Base-by-base conservation (phyloP, 2,113 vertebrate genomes). In the Rana temporaria region DNA sequence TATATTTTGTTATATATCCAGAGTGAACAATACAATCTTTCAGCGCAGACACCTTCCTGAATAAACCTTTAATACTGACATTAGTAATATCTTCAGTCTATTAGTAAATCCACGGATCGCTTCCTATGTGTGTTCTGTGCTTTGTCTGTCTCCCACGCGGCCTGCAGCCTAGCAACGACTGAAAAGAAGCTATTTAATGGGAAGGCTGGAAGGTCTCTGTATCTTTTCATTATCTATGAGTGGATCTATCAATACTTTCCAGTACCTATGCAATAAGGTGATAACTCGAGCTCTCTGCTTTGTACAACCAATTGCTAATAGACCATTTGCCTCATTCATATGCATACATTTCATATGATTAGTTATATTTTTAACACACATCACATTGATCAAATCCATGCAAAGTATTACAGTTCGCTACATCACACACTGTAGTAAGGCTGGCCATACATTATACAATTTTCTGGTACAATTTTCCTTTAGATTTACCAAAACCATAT, bases 131-230 rank as follows among this genome's bases (percentile, higher is more conserved):
- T 73, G 8, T n/a, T 73, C 53, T 32, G 14, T 60, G 72, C 72
- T 75, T 75, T 62, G 56, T 75, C 57, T 75, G 56, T 42, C 72
- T 75, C 72, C 57, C 56, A 75, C 57, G 72, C 72, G 34, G 72
- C 59, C n/a, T 75, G 72, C 72, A 75, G 53, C 72, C 72, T 75
- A 57, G 72, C 72, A 75, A 75, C 72, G 14, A 7, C 19, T 75
- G 18, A 75, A 75, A 75, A 42, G 71, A 74, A 24, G 30, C 32
- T 60, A 60, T 42, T 18, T 24, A 24, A 42, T 32, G 60, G n/a
- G 6, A 22, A 63, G 32, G n/a, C 20, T 62, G 57, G n/a, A 62
- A 20, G 56, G 72, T 62, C 72, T 60, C 30, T 56, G 2, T 48
- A 48, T 42, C 32, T 22, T 62, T 62, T 60, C 34, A 20, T 75